These are phyloP conservation scores for Lontra canadensis DNA, from an alignment of 2,113 vertebrate species.

Conservation along the genomic window DNA sequence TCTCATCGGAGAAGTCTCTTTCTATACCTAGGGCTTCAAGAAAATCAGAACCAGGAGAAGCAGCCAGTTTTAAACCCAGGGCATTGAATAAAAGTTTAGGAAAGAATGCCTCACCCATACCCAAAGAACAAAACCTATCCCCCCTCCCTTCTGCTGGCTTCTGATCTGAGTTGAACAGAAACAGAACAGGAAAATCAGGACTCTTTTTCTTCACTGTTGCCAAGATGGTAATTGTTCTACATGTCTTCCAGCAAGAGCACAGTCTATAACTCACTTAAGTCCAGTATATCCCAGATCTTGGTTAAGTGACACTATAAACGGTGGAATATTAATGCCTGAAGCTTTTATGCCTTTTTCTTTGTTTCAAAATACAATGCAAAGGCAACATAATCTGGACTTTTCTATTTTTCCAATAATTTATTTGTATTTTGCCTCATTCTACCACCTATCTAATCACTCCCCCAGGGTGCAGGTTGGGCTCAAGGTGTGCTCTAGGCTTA, in stretches of 20 bases:
- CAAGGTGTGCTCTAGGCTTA: background rate
- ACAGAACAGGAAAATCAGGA: background rate
- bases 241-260: background rate
- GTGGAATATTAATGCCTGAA: background rate
- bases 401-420: background rate
- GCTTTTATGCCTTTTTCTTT: background rate
- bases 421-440: background rate
- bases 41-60: background rate
- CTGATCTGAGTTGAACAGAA: background rate
- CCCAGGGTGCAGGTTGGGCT: background rate
- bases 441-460: background rate
- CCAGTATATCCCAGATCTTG: background rate
- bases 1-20: background rate
- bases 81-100: background rate
- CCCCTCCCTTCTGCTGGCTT: background rate
- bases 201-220: background rate
- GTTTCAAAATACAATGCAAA: background rate
- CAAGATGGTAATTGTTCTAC: background rate
- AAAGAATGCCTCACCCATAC: background rate
- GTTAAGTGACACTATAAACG: background rate
- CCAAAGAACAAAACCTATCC: background rate
- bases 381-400: background rate
- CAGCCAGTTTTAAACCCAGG: conserved; percentile 19
- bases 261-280: background rate
- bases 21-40: background rate